Evolutionary conservation across 53 echinoderm and acorn worm genomes (phyloP), one percentile per base, ranked within the genome.

Genomic region (Stichopus horrens): DNA sequence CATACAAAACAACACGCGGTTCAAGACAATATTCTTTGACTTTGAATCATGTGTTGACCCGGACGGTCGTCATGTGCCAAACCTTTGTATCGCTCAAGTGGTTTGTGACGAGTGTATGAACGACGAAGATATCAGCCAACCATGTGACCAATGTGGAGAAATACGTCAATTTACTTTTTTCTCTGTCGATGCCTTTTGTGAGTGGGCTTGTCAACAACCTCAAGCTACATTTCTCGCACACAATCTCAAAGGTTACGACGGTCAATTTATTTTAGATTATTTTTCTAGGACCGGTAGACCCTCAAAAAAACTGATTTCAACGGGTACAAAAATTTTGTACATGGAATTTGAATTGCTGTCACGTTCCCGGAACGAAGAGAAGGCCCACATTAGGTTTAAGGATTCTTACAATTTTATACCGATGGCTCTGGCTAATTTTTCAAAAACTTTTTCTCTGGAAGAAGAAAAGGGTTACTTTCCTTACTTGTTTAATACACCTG

Each of bases 341-440:
- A 88, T 88, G 22, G 63, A 77, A 55, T 76, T 88, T 11, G 16
- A 54, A 5, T 77, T 76, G 13, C 76, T 76, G 21, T 7, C 7
- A 76, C 37, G 5, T 21, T 77, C 88, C 0, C 58, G 13, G 37
- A 78, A 77, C 52, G 13, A 76, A 23, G 23, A 76, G 76, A 76
- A 21, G 23, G 57, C 56, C 18, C 6, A 55, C 58, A 78, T 88
- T 52, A 88, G 57, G 23, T 88, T 88, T 57, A 88, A 68, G 16
- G 71, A 75, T 57, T 88, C 88, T 18, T 75, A 68, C 18, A 88
- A 88, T 54, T 88, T 88, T 58, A 71, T 88, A 55, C 53, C 75
- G 8, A 88, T 88, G 76, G 5, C 75, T 4, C 55, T 88, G 53
- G 9, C 51, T 52, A n/a, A 14, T 5, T 53, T 75, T 8, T 67